Evolutionary conservation across 2,888 invertebrate genomes (phyloP), one percentile per base, ranked within the genome.

Genomic region (Anarsia innoxiella): DNA sequence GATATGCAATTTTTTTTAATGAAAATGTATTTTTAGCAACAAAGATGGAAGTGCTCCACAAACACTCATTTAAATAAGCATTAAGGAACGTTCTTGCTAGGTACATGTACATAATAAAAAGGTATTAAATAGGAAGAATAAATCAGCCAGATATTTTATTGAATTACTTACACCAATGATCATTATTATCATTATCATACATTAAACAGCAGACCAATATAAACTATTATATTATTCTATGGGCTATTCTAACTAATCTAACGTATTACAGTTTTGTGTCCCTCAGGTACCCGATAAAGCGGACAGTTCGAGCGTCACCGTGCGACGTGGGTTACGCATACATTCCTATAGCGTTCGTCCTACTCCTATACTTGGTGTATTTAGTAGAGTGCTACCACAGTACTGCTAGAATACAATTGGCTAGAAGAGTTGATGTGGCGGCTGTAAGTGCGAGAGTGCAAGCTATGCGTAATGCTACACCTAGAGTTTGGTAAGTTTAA

Each of bases 351-450:
- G 93, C 93, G 11, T 92, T 93, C 67, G 90, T 92, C 53, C 87
- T 91, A 32, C 89, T 93, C 66, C 83, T 94, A 23, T 94, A 94
- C 74, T 74, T 93, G 49, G 90, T 93, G 28, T 94, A 94, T 71
- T 78, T 94, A 51, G 91, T 93, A 58, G 94, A 94, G 68, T 94
- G 94, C 66, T 94, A 92, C 87, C 92, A 93, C 67, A 91, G 92
- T 53, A 90, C 91, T 6, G 91, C 91, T 12, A 83, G 92, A 53
- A 88, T 92, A 41, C 90, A 92, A 66, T 82, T 91, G 34, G 83
- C 88, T 2, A 80, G 88, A 51, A 66, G 88, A 4, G 89, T 90
- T 37, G 90, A 90, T 48, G 89, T 90, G 6, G 87, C 88, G 8
- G 87, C 89, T 5, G 91, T 91, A 23, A 86, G 89, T 45, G 87